These are phyloP conservation scores for Manis javanica DNA, from an alignment of 2,797 vertebrate species.

Conservation along the genomic window DNA sequence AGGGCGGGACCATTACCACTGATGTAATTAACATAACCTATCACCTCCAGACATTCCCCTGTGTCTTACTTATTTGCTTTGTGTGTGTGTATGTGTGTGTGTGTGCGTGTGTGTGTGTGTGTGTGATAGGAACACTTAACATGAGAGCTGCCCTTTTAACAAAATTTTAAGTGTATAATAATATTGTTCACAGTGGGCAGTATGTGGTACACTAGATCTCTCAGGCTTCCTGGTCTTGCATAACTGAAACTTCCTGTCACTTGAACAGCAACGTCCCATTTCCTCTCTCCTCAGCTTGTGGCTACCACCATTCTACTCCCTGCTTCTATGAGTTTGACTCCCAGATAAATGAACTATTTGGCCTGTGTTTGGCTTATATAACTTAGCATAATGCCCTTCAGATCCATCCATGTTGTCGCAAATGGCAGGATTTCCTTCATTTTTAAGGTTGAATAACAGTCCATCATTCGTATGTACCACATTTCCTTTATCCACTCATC, in stretches of 20 bases:
- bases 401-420: too few relatives aligned
- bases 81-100: too few relatives aligned
- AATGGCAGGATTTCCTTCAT: not conserved
- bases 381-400: not conserved
- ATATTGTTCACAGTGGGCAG: accelerated
- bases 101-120: too few relatives aligned
- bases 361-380: not conserved
- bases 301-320: not conserved
- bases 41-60: not conserved
- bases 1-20: not conserved
- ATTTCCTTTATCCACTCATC: not conserved
- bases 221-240: accelerated
- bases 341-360: not conserved
- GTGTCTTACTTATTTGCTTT: not conserved
- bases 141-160: not conserved
- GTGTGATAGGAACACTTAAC: not conserved
- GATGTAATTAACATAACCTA: not conserved
- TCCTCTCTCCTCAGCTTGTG: not conserved
- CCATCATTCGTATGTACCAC: accelerated
- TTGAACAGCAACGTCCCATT: not conserved
- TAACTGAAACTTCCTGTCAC: not conserved
- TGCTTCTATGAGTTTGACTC: not conserved
- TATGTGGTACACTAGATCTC: accelerated
- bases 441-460: not conserved
- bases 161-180: not conserved